A percentile compares a stretch with the other conserved stretches of the same genome.
Evolutionary conservation across 2,113 vertebrate species (phyloP).

Genomic region (Lepisosteus oculatus): DNA sequence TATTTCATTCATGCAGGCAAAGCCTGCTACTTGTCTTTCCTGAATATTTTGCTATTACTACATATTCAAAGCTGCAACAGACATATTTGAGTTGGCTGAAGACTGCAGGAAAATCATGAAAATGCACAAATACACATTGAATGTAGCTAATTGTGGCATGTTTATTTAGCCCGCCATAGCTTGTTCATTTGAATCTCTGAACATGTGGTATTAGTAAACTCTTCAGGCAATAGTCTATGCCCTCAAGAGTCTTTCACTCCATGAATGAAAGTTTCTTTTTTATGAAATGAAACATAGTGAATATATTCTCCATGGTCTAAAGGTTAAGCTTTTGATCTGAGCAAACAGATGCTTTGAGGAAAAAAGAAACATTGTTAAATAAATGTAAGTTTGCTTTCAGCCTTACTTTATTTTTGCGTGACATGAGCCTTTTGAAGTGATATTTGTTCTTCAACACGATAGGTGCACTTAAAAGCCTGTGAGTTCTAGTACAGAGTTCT

Average conservation of each 20-base stretch:
- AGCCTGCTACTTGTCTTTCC: not conserved
- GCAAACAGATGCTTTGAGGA: conserved; percentile 55
- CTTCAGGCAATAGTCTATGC: conserved; percentile 26
- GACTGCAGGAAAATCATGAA: not conserved
- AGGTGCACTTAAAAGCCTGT: conserved; percentile 35
- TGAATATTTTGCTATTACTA: not conserved
- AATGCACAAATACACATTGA: conserved; percentile 12
- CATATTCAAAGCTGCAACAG: not conserved
- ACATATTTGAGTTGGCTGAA: conserved; percentile 2
- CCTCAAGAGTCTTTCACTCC: conserved; percentile 35
- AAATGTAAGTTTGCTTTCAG: conserved; percentile 63
- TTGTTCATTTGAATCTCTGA: conserved; percentile 33
- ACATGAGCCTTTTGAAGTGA: conserved; percentile 53
- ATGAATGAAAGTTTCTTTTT: conserved; percentile 23
- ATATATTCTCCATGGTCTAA: conserved; percentile 53
- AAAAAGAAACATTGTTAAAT: conserved; percentile 43
- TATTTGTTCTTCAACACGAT: conserved; percentile 63
- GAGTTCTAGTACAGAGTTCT: not conserved
- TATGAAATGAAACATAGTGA: conserved; percentile 34
- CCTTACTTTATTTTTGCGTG: conserved; percentile 50
- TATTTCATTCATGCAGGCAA: conserved; percentile 5
- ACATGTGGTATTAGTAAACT: conserved; percentile 42
- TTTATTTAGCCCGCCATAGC: conserved; percentile 36
- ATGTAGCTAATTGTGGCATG: conserved; percentile 44
- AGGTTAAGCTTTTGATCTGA: conserved; percentile 64